Evolutionary conservation across 2,888 invertebrate genomes (phyloP).

Genomic region (Drosophila setosimentum): DNA sequence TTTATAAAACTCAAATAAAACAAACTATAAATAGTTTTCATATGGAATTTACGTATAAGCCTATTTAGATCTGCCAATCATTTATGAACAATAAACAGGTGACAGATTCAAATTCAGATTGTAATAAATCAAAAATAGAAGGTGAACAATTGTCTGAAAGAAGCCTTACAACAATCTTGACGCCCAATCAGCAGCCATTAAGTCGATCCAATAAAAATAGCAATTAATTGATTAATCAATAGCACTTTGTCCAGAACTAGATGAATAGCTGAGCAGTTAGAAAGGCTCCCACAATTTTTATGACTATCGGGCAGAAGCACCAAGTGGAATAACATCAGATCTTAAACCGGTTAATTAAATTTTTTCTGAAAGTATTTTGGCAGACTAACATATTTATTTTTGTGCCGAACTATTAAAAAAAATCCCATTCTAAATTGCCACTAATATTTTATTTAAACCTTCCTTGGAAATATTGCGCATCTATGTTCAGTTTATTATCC

Average conservation of each 20-base stretch:
- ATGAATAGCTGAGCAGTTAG: conserved; percentile 23
- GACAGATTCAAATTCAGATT: conserved; percentile 14
- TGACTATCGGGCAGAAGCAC: conserved; percentile 35
- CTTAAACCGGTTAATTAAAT: conserved; percentile 72
- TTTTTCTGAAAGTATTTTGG: conserved; percentile 73
- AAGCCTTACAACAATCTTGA: conserved; percentile 44
- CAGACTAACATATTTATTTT: conserved; percentile 53
- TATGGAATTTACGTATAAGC: not conserved
- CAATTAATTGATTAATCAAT: conserved; percentile 70
- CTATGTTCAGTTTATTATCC: not conserved
- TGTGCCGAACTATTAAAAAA: conserved; percentile 9
- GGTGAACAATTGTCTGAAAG: conserved; percentile 37
- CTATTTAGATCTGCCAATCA: not conserved
- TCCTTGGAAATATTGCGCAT: conserved; percentile 16
- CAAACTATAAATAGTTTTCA: not conserved
- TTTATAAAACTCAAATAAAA: not conserved
- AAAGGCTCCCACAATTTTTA: conserved; percentile 51
- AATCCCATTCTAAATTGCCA: conserved; percentile 11
- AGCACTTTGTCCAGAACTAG: conserved; percentile 41
- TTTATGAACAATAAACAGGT: not conserved
- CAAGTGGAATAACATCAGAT: conserved; percentile 27
- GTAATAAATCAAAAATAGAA: conserved; percentile 33
- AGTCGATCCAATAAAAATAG: conserved; percentile 43
- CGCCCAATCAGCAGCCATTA: conserved; percentile 38
- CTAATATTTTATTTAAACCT: conserved; percentile 1